Evolutionary conservation across 2,797 vertebrate genomes (phyloP).

Genomic region (Glossophaga mutica): DNA sequence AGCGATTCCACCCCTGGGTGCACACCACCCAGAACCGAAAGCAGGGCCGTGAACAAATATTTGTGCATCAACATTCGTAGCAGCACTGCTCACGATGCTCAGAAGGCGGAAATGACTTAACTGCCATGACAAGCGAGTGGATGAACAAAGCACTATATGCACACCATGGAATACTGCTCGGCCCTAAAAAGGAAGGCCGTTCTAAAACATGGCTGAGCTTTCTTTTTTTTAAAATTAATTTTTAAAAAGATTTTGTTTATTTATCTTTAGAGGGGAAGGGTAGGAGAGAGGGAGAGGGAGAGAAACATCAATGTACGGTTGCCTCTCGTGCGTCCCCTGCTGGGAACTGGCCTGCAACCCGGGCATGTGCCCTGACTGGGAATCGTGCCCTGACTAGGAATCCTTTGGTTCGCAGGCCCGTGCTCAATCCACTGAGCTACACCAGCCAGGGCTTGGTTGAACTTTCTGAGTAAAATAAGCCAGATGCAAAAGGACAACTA

Average conservation of each 20-base stretch:
- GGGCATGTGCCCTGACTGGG: no score
- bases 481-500: neutral
- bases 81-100: neutral
- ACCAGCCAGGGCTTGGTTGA: no score
- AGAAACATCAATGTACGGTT: no score
- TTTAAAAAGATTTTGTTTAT: no score
- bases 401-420: no score
- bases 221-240: no score
- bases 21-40: neutral
- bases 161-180: neutral
- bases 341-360: no score
- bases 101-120: neutral
- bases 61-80: fast-evolving
- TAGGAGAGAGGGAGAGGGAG: no score
- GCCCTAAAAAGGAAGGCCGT: neutral
- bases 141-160: neutral
- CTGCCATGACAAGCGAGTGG: neutral
- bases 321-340: no score
- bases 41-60: neutral
- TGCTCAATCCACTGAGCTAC: no score
- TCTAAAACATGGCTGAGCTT: neutral
- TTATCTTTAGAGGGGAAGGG: no score
- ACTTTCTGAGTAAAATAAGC: neutral
- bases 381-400: no score
- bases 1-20: neutral